phyloP scores from a whole-genome alignment of 1,140 invertebrate genomes.

The Magallana gigas region DNA sequence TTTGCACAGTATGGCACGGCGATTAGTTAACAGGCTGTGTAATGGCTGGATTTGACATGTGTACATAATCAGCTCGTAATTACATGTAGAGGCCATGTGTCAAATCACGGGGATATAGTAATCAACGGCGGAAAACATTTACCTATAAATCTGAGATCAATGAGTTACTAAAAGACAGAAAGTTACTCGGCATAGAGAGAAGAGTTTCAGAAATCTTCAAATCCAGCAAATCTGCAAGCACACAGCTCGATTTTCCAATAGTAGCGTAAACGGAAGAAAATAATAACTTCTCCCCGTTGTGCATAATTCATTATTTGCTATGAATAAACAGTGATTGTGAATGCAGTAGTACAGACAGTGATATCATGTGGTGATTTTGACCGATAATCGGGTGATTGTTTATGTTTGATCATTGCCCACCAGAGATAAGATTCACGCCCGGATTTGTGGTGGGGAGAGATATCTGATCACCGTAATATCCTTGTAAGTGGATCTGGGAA shows the following conservation, averaged over 20 bases:
- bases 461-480: background rate
- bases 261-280: background rate
- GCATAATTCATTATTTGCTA: constrained; percentile 35
- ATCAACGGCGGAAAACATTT: background rate
- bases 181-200: too few relatives aligned
- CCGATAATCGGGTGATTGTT: constrained; percentile 10
- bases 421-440: constrained; percentile 7
- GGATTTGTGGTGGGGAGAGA: background rate
- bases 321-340: constrained; percentile 7
- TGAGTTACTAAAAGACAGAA: too few relatives aligned
- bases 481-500: background rate
- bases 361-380: constrained; percentile 15
- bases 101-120: background rate
- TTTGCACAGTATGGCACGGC: background rate
- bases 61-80: constrained; percentile 8
- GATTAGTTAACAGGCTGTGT: background rate
- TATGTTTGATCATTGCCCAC: background rate
- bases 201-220: too few relatives aligned
- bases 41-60: background rate
- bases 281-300: constrained; percentile 20
- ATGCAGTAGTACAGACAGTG: background rate
- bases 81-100: background rate
- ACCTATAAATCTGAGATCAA: too few relatives aligned
- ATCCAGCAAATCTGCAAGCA: too few relatives aligned
- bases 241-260: too few relatives aligned